These are phyloP conservation scores for Nemopilema nomurai DNA, from an alignment of 30 jellyfish, hydroid and myxozoan species.

Conservation along the genomic window DNA sequence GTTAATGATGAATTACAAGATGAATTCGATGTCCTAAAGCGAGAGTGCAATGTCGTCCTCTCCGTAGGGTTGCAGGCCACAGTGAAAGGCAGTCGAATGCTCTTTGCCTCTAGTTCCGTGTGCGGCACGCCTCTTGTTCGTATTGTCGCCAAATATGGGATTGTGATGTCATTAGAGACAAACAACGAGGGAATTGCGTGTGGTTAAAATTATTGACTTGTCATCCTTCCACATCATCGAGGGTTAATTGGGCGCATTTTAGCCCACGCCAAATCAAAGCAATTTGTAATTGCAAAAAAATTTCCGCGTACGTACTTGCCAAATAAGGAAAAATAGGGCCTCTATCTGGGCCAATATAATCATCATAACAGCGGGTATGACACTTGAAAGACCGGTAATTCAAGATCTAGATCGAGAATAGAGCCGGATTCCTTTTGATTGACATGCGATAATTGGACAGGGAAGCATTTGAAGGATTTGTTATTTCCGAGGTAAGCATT, in stretches of 20 bases:
- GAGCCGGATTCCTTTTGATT: too few species aligned
- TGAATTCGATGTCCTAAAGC: not conserved
- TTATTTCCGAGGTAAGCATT: too few species aligned
- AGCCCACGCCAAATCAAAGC: not conserved
- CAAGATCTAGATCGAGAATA: too few species aligned
- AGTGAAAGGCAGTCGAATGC: not conserved
- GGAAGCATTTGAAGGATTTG: too few species aligned
- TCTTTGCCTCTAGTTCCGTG: constrained; percentile 56
- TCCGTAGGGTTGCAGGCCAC: not conserved
- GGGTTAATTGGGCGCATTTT: not conserved
- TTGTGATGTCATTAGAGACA: constrained; percentile 9
- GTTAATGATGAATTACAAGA: not conserved
- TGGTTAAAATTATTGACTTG: too few species aligned
- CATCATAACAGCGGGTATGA: not conserved
- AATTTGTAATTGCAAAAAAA: not conserved
- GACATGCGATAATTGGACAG: too few species aligned
- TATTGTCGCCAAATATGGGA: constrained; percentile 37
- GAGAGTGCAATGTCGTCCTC: not conserved
- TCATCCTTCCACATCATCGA: not conserved
- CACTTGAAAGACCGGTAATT: too few species aligned
- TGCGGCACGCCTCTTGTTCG: constrained; percentile 52
- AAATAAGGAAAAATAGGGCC: not conserved
- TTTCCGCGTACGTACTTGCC: not conserved
- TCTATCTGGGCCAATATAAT: not conserved
- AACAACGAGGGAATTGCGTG: too few species aligned